Evolutionary conservation across 2,888 invertebrate species (phyloP), one percentile per base, ranked within the genome.

Genomic region (Coleophora flavipennella): DNA sequence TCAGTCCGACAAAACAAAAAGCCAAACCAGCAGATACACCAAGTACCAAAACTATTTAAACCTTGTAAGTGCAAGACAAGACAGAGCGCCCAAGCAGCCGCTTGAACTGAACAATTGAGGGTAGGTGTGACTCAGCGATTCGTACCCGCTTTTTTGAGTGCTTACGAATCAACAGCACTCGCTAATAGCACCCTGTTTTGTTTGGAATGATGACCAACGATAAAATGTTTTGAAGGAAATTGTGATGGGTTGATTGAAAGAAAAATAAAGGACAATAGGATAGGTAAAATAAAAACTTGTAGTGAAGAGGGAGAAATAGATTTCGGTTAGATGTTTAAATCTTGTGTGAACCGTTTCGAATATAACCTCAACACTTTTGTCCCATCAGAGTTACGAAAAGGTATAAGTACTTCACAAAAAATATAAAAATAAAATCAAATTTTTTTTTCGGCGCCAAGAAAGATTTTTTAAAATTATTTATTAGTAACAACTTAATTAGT

Each of bases 101-200:
- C 57, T 58, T 62, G 57, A 51, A 58, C 54, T 53, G 63, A 67
- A 67, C 64, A 70, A 74, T 65, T 61, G 53, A 70, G 72, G 73
- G 72, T 64, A 62, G 60, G 53, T 59, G 61, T 81, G 81, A 81
- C 57, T 80, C 79, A 77, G 76, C 78, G 42, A 64, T 73, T 72
- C 59, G 61, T 57, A 55, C 59, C 69, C 69, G 67, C 66, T 63
- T 72, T 72, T 75, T 62, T 63, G 65, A 70, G 66, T 67, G 64
- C 68, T 71, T 72, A 74, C 70, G 72, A 77, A 72, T 75, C 71
- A 62, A 69, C 67, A 59, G 59, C 67, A 65, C 63, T 66, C 61
- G 68, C 72, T 81, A 77, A 81, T 80, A 73, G 77, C 65, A 62
- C 64, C 63, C 67, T 64, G 64, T 71, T 70, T 76, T 77, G 69